Evolutionary conservation across 2,888 invertebrate genomes (phyloP).

Genomic region (Nebria brevicollis): DNA sequence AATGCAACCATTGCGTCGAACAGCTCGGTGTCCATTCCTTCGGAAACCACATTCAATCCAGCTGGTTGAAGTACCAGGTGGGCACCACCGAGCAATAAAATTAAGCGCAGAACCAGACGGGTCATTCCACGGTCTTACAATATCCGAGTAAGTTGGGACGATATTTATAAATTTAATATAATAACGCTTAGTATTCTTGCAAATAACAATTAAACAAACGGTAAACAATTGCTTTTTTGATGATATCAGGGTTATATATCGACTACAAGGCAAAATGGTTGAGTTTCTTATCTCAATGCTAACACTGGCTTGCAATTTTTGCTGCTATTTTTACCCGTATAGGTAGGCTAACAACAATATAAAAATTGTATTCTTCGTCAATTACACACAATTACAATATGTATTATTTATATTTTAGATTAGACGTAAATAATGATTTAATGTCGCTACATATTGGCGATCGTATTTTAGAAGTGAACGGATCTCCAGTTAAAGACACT

Average conservation of each 20-base stretch:
- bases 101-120: slow-evolving; percentile 68
- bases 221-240: not conserved
- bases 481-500: slow-evolving; percentile 83
- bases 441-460: slow-evolving; percentile 93
- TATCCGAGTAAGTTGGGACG: slow-evolving; percentile 71
- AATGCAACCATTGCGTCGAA: slow-evolving; percentile 71
- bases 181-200: not conserved
- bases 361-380: slow-evolving; percentile 25
- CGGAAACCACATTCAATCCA: slow-evolving; percentile 84
- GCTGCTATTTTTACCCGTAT: slow-evolving; percentile 74
- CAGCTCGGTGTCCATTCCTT: slow-evolving; percentile 62
- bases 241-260: slow-evolving; percentile 68
- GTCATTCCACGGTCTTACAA: slow-evolving; percentile 72
- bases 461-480: slow-evolving; percentile 91
- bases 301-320: slow-evolving; percentile 76
- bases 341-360: slow-evolving; percentile 64
- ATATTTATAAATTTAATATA: not conserved
- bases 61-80: slow-evolving; percentile 81
- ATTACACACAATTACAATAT: not conserved
- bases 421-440: slow-evolving; percentile 83
- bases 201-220: slow-evolving; percentile 5
- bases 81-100: slow-evolving; percentile 72
- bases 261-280: slow-evolving; percentile 74
- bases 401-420: slow-evolving; percentile 64
- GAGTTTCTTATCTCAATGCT: slow-evolving; percentile 76